Evolutionary conservation across 2,888 invertebrate species (phyloP), one percentile per base, ranked within the genome.

Genomic region (Acronicta psi): DNA sequence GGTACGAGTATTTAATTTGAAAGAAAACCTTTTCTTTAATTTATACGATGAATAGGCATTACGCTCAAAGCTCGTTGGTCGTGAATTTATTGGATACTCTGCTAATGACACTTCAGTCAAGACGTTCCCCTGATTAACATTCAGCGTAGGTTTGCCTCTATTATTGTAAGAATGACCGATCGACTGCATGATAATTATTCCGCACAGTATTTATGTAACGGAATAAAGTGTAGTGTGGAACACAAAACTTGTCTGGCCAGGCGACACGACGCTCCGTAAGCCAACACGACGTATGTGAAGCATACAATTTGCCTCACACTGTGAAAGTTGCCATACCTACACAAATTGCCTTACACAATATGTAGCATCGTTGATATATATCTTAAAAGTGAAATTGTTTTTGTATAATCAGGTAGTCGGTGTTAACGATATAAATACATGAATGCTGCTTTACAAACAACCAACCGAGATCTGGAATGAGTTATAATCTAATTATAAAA

Each of bases 231-330:
- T 83, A 83, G 82, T 81, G 77, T 43, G 25, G 66, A 59, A 67
- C 71, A 75, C 77, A 75, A 88, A 90, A 91, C 89, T 83, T 68
- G 90, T 90, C 84, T 82, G 79, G 77, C 71, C 61, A 77, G 80
- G 73, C 69, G 81, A 85, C 88, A 73, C 69, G 81, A 84, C 88
- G 82, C 84, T 83, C 80, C 75, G 77, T 69, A 59, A 50, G 52
- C 56, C 69, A 69, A 68, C 67, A 59, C 62, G 60, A 60, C 44
- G 49, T 34, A 63, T 70, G 56, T 66, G 69, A 61, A 73, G 52
- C 66, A 71, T 67, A 74, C 69, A 71, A 74, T 83, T 79, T 81
- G 80, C 75, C 76, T 75, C 70, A 77, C 76, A 82, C 85, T 86
- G 71, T 86, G 87, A 86, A 90, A 90, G 88, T 85, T 76, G 75